Base-by-base conservation (phyloP, 92 coral and sea anemone genomes). In the Bergia puertoricense region DNA sequence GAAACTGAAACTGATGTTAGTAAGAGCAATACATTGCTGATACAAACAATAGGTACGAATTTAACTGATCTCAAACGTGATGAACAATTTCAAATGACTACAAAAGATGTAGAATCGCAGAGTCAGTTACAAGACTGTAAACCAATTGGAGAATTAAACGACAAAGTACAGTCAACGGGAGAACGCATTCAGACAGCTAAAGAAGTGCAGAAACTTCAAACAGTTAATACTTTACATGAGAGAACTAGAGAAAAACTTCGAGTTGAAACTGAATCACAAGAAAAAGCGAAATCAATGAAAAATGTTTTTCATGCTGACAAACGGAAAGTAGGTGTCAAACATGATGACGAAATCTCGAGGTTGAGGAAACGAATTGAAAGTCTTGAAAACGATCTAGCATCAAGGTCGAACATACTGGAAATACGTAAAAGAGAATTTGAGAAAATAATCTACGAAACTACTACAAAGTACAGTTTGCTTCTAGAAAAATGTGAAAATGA, bases 401-500 rank as follows among this genome's bases (percentile, higher is more conserved):
- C 77, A 43, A 22, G 41, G 39, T 23, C 56, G 8, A 22, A 69
- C 59, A 23, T 45, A 48, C 3, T 82, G 23, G 86, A 82, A 68
- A 8, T 22, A 68, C 77, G 45, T 8, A 68, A 68, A 46, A 68
- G n/a, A 38, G 86, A 82, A 67, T 82, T 44, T 65, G 77, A 82
- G 16, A 69, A 45, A 1, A 42, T 23, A n/a, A 42, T 68, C 66
- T 36, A 82, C 57, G 86, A 82, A 48, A 43, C 76, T 18, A 81
- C 48, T 4, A 81, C 1, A 54, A 50, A 79, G 43, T 79, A 79
- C 23, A 56, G 37, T 38, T 41, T 57, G 45, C 85, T 36, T 62
- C 15, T 62, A 8, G 51, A 81, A 57, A 41, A 62, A 18, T 6
- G 18, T 81, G 85, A 81, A 22, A 62, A 81, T 20, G 68, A 81